Evolutionary conservation across 2,113 vertebrate species (phyloP).

Genomic region (Hippocampus mohnikei): DNA sequence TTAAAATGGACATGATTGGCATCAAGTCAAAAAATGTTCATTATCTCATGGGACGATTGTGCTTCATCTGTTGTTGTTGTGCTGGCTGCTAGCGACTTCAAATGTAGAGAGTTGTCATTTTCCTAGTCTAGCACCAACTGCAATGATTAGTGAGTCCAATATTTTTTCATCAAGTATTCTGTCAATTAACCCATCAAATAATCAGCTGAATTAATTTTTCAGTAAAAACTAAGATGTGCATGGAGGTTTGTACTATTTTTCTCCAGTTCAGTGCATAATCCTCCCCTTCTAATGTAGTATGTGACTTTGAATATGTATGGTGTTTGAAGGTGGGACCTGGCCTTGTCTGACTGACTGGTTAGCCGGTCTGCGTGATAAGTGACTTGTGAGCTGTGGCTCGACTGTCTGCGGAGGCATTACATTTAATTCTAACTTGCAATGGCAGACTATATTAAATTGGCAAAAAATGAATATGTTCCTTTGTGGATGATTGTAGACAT

Average conservation of each 20-base stretch:
- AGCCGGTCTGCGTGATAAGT: too few species aligned
- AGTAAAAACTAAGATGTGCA: not conserved
- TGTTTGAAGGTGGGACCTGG: not conserved
- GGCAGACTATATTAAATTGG: too few species aligned
- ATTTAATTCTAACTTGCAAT: too few species aligned
- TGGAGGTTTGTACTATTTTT: not conserved
- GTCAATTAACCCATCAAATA: not conserved
- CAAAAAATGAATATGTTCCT: too few species aligned
- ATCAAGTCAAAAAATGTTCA: too few species aligned
- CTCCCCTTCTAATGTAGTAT: not conserved
- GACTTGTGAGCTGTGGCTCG: too few species aligned
- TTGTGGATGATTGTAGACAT: too few species aligned
- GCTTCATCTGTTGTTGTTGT: not conserved
- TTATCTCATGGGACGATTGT: not conserved
- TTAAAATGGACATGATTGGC: not conserved
- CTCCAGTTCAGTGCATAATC: not conserved
- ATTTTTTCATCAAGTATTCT: not conserved
- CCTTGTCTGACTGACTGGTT: not conserved
- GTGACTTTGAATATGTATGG: not conserved
- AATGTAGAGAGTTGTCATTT: not conserved
- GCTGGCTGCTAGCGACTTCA: not conserved
- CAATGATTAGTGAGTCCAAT: not conserved
- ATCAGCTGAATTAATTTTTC: not conserved
- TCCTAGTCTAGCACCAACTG: not conserved
- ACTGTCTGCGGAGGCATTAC: too few species aligned